These are phyloP conservation scores for Podarcis lilfordi DNA, from an alignment of 2,797 vertebrate species.

Conservation along the genomic window DNA sequence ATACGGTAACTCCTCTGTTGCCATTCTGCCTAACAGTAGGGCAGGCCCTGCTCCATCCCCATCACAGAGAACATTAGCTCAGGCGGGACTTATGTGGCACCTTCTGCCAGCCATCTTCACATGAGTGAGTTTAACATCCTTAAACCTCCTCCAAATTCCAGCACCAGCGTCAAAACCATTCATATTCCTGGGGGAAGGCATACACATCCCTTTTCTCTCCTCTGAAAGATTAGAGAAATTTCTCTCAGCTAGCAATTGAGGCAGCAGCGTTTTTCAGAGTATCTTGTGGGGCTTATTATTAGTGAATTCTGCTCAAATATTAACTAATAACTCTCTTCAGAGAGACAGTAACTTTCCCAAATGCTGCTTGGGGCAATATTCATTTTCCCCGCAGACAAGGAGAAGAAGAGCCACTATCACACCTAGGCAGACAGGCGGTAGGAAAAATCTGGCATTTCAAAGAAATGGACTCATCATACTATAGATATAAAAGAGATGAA, in stretches of 20 bases:
- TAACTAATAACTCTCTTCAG: neutral
- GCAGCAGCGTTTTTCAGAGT: neutral
- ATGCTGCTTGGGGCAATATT: neutral
- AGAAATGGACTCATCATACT: neutral
- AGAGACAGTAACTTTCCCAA: neutral
- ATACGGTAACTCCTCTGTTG: no score
- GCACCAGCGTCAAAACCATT: neutral
- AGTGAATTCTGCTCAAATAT: neutral
- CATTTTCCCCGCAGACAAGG: neutral
- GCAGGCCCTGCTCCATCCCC: no score
- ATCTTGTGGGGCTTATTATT: neutral
- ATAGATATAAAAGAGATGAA: neutral
- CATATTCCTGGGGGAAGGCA: neutral
- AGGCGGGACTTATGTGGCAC: neutral
- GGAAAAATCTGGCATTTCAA: neutral
- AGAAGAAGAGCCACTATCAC: neutral
- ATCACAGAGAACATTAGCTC: neutral
- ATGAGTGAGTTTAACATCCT: neutral
- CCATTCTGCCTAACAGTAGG: no score
- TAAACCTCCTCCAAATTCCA: neutral
- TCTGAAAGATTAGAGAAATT: neutral
- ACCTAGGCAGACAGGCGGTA: neutral
- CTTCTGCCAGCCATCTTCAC: neutral
- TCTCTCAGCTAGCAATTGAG: neutral
- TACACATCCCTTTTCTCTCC: neutral